Base-by-base conservation (phyloP, 2,888 invertebrate genomes). In the Hedya salicella region DNA sequence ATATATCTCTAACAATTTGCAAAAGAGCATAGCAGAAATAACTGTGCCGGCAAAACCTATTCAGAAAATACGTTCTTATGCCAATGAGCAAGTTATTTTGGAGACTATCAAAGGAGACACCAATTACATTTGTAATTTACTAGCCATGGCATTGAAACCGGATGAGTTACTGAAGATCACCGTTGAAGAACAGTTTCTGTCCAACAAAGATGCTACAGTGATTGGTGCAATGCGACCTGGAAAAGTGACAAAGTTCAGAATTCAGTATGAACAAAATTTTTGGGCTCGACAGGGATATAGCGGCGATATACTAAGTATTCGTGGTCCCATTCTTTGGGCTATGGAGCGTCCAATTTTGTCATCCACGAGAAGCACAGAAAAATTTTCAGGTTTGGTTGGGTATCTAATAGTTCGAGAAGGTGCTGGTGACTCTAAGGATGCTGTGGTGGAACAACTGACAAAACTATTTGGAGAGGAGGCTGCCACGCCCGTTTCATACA, bases 291-390 rank as follows among this genome's bases (percentile, higher is more conserved):
- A 79, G 39, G 92, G 92, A 0, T 91, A 81, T 57, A 92, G 89
- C 67, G 92, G 92, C 1, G 91, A 92, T 56, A 90, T 92, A 62
- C 77, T 92, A 1, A 92, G 92, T 70, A 74, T 89, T 46, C 81
- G 80, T 50, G 92, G 92, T 4, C 91, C 92, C 0, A 88, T 92
- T 1, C 75, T 91, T n/a, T 92, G 92, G 92, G 91, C 91, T 0
- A 91, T 87, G 76, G 86, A 90, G 66, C 81, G 78, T 6, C 92
- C 91, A 0, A 79, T 68, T 50, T 39, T 87, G 65, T 87, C 89
- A 1, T 77, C 76, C 0, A 84, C 84, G 0, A 87, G 86, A 1
- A 83, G 83, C 54, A 50, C 70, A 1, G 82, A 86, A 11, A 78
- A 76, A 14, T 85, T 81, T 54, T 72, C 85, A 0, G 75, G 80